Base-by-base conservation (phyloP, 2,888 invertebrate genomes). In the Stenchaetothrips biformis region DNA sequence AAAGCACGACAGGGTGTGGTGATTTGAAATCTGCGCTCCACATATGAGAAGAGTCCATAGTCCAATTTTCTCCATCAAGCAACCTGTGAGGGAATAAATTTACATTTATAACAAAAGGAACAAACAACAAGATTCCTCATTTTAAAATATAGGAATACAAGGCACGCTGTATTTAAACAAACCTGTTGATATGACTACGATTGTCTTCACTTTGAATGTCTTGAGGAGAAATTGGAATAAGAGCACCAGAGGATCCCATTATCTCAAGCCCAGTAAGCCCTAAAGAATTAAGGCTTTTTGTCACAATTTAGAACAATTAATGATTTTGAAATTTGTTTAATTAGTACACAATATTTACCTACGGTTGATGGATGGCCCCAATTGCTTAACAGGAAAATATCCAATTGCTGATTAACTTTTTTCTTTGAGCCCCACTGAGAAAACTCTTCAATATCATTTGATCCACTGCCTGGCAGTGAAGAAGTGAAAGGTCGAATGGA, bases 1-100 rank as follows among this genome's bases (percentile, higher is more conserved):
- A 85, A 48, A 87, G 82, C 0, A 53, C 85, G 83, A 81, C 85
- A 83, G 84, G 85, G 85, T 79, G 86, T 85, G n/a, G n/a, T n/a
- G 83, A 88, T 83, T 87, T 87, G 87, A 89, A 89, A 79, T 82
- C 82, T 0, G 88, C 86, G 83, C 89, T 88, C 92, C 92, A 92
- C 92, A 92, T 92, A 84, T 93, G 90, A 79, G 90, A 89, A 59
- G 90, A 88, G 78, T 92, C 89, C 0, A 89, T 90, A 0, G 93
- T 92, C 77, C 94, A 88, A 86, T 93, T 93, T n/a, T 88, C 86
- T 2, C 91, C 92, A 85, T 93, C 91, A 84, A 94, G 89, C 59
- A 95, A 86, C 82, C 89, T 90, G 84, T 13, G 53, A 80, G 37
- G 7, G 6, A 74, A 25, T 21, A 74, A 74, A 25, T 67, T 21